Base-by-base conservation (phyloP, 2,797 vertebrate genomes). In the Oceanodroma leucorhoa region DNA sequence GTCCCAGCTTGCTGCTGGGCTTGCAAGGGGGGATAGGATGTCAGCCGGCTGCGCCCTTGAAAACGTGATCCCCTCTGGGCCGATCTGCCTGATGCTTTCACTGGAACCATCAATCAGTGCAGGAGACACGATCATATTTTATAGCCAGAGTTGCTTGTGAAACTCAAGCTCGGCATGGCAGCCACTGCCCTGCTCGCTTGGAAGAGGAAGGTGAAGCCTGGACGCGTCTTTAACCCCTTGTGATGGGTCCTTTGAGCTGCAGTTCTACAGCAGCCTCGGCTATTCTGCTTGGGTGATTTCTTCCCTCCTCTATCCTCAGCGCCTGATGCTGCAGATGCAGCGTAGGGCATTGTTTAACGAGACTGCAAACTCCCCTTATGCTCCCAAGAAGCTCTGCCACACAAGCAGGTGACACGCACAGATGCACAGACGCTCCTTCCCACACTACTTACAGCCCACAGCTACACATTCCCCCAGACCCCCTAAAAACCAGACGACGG, bases 61-160 rank as follows among this genome's bases (percentile, higher is more conserved):
- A 86, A 96, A 93, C 16, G 40, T 51, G 95, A 95, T 95, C 97
- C 79, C 94, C 13, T 3, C 80, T 48, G 92, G 81, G 76, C 81
- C 11, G 30, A 51, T 45, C 78, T 70, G 91, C 88, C 94, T 64
- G 60, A 16, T 75, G 78, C 18, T 90, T 83, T 15, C 83, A 67
- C 92, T 53, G 66, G 88, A 90, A 7, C 95, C 96, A 97, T 97
- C 96, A 93, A 95, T 97, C 97, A 97, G 94, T 32, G 54, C 78
- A 3, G 69, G 77, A 91, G 97, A 92, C 95, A 60, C 3, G 94
- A 94, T 97, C 48, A 2, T 95, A 34, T 97, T 98, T 98, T 98
- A 97, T 29, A 94, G 95, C 82, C 89, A 13, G 76, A 69, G 41
- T 15, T n/a, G 83, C 55, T 55, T 83, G 87, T 95, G 97, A 98